Percentiles rank a stretch among this genome's conserved stretches.
Conservation (phyloP, 2,113 vertebrate species). For the Nesogale talazaci region DNA sequence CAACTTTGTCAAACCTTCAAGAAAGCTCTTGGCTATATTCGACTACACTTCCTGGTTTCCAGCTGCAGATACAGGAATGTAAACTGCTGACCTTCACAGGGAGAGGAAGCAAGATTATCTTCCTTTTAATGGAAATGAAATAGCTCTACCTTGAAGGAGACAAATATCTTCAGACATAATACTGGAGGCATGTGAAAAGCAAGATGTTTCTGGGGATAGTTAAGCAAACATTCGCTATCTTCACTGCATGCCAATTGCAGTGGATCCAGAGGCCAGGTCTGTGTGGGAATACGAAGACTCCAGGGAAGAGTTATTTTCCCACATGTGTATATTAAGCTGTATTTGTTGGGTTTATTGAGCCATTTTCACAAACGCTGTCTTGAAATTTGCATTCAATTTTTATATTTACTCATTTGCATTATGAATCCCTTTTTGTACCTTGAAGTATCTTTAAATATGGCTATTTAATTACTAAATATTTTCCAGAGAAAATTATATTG, state of each 20-base stretch:
- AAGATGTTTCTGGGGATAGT: neutral
- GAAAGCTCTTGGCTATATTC: neutral
- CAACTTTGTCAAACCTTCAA: neutral
- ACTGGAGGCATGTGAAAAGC: neutral
- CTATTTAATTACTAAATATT: neutral
- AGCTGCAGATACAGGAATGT: neutral
- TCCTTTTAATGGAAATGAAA: neutral
- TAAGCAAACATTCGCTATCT: neutral
- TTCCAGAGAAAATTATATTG: neutral
- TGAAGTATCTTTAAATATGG: neutral
- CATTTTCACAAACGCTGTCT: neutral
- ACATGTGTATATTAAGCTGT: neutral
- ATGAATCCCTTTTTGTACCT: neutral
- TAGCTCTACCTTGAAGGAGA: neutral
- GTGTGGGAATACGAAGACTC: neutral
- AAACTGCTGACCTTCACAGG: neutral
- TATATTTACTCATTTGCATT: neutral
- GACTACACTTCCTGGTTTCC: neutral
- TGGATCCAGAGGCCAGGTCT: neutral
- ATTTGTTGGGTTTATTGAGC: neutral
- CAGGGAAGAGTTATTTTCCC: constrained; percentile 18
- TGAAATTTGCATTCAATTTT: neutral
- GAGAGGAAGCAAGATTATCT: neutral
- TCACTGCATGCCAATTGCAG: neutral
- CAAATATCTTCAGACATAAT: neutral